Percentiles rank a stretch among this genome's conserved stretches.
Evolutionary conservation across 2,797 vertebrate species (phyloP).

Genomic region (Semaprochilodus insignis): DNA sequence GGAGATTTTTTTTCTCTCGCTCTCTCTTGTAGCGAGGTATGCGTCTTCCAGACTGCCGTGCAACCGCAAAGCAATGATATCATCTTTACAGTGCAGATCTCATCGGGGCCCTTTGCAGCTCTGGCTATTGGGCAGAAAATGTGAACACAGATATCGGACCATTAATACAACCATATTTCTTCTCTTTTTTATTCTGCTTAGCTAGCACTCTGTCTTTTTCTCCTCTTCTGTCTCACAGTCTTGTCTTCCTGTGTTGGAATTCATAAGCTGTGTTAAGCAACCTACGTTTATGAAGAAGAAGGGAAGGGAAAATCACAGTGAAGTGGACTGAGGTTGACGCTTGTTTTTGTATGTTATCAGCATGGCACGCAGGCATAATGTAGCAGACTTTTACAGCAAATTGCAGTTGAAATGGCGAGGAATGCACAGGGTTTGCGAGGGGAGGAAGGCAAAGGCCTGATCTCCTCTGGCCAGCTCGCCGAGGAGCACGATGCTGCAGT

Average conservation of each 20-base stretch:
- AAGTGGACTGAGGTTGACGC: conserved; percentile 50
- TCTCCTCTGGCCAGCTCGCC: conserved; percentile 61
- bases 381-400: conserved; percentile 71
- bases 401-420: conserved; percentile 74
- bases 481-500: conserved; percentile 72
- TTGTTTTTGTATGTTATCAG: conserved; percentile 64
- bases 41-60: conserved; percentile 56
- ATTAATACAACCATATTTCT: conserved; percentile 21
- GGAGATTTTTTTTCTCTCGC: conserved; percentile 54
- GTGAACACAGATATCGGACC: conserved; percentile 36
- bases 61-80: conserved; percentile 63
- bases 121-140: conserved; percentile 65
- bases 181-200: conserved; percentile 1
- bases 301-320: neutral
- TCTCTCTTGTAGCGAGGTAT: conserved; percentile 52
- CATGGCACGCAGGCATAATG: conserved; percentile 62
- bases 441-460: conserved; percentile 43
- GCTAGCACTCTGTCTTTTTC: neutral
- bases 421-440: conserved; percentile 61
- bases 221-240: neutral
- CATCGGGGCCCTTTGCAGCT: conserved; percentile 61
- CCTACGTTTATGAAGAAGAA: conserved; percentile 16
- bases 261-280: neutral
- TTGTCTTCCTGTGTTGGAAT: neutral
- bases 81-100: conserved; percentile 64